Base-by-base conservation (phyloP, 92 coral and sea anemone species). In the Ricordea florida region DNA sequence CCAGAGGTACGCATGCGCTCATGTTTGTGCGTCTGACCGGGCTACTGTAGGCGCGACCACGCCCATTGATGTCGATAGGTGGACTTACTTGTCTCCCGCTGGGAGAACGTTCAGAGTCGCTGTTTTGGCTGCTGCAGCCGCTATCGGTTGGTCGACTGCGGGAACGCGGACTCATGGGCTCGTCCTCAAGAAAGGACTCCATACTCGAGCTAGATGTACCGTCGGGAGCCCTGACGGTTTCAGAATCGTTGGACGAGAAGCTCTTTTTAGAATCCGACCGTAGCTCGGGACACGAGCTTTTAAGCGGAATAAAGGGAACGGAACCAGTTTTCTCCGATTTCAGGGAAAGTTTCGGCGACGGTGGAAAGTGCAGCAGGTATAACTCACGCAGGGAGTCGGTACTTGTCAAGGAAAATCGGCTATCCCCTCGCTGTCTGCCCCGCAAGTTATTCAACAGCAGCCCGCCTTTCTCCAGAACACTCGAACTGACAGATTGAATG, bases 401-500 rank as follows among this genome's bases (percentile, higher is more conserved):
- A 30, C 93, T 91, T 18, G 83, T 74, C 24, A 91, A 42, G 25
- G 80, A 59, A 44, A 73, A 58, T 26, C 80, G 70, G 21, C 80
- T 73, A 0, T 59, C 80, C 2, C 92, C 90, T 49, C 78, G 59
- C 51, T 91, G 92, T n/a, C 76, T 65, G 11, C 78, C 88, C 34
- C 93, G 69, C 21, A 91, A 82, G 64, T 83, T 91, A 51, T 85
- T 76, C 82, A 91, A 66, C 27, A 91, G 53, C 10, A 83, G 84
- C 22, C 93, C 97, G 27, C 97, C 97, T 62, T 91, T 91, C 64
- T 91, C 97, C 11, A 91, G 57, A 40, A 91, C 72, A 67, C 69
- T 88, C 23, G 84, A 66, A 22, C 97, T 90, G 23, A 91, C 93
- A 3, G 84, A 76, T 18, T 80, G 93, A 11, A 91, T 74, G 57